A percentile compares a stretch with the other conserved stretches of the same genome.
phyloP scores from a whole-genome alignment of 2,797 vertebrate species.

The Glyptemys insculpta region DNA sequence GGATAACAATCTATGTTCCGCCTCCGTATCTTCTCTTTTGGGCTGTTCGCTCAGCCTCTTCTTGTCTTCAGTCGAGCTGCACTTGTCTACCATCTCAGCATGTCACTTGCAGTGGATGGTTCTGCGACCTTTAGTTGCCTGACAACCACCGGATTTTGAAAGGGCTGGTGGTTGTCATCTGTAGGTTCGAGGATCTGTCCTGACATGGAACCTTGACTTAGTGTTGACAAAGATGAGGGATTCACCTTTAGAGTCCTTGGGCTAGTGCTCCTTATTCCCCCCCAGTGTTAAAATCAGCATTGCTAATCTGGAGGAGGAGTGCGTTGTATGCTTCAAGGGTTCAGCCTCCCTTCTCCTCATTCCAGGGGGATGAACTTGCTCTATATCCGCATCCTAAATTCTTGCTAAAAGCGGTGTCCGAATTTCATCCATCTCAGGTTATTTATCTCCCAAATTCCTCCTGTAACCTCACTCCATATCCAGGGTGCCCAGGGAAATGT shows the following conservation, averaged over 20 bases:
- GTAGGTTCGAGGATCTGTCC: neutral
- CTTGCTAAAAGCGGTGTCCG: fast-evolving
- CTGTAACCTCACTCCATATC: neutral
- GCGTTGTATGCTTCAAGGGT: neutral
- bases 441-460: fast-evolving
- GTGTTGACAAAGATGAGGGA: neutral
- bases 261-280: neutral
- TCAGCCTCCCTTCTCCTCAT: neutral
- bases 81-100: neutral
- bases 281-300: neutral
- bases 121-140: neutral
- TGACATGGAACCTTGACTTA: neutral
- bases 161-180: neutral
- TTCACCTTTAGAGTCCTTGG: neutral
- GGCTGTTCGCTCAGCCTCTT: neutral
- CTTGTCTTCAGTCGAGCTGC: neutral
- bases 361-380: neutral
- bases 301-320: fast-evolving
- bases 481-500: neutral
- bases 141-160: neutral
- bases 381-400: neutral
- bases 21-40: slow-evolving; percentile 1
- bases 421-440: neutral
- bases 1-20: neutral
- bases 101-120: neutral